A percentile compares a stretch with the other conserved stretches of the same genome.
These are phyloP conservation scores for Meloidogyne exigua DNA, from an alignment of 1,140 invertebrate species.

Conservation along the genomic window DNA sequence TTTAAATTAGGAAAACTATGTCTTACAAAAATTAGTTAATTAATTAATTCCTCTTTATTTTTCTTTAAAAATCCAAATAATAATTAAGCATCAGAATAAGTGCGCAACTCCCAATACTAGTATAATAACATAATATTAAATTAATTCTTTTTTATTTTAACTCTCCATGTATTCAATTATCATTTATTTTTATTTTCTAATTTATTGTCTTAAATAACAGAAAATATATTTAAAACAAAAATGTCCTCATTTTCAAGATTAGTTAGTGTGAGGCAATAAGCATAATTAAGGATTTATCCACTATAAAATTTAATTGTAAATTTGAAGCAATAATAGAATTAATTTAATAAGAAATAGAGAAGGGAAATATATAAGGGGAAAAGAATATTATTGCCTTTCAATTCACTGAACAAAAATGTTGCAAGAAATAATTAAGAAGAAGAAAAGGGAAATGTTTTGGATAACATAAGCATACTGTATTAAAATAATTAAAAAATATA, in stretches of 20 bases:
- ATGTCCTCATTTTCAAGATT: slow-evolving; percentile 4
- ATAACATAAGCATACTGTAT: not conserved
- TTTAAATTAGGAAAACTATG: too few species aligned
- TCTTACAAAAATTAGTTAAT: too few species aligned
- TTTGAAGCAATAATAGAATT: not conserved
- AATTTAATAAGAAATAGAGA: not conserved
- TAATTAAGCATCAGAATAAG: too few species aligned
- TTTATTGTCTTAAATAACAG: too few species aligned
- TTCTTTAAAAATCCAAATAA: too few species aligned
- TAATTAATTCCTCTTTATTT: too few species aligned
- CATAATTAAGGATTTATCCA: not conserved
- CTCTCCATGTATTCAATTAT: not conserved
- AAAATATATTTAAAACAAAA: not conserved
- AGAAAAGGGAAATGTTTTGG: too few species aligned
- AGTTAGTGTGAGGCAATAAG: not conserved
- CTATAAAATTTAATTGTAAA: not conserved
- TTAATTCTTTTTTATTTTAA: too few species aligned
- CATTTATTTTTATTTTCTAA: not conserved
- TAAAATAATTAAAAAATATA: not conserved
- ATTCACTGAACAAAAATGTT: not conserved
- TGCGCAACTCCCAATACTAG: too few species aligned
- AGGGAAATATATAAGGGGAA: too few species aligned
- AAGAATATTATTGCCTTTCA: not conserved
- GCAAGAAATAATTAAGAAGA: not conserved
- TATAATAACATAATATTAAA: too few species aligned